Evolutionary conservation across 2,113 vertebrate species (phyloP).

Genomic region (Centropristis striata): DNA sequence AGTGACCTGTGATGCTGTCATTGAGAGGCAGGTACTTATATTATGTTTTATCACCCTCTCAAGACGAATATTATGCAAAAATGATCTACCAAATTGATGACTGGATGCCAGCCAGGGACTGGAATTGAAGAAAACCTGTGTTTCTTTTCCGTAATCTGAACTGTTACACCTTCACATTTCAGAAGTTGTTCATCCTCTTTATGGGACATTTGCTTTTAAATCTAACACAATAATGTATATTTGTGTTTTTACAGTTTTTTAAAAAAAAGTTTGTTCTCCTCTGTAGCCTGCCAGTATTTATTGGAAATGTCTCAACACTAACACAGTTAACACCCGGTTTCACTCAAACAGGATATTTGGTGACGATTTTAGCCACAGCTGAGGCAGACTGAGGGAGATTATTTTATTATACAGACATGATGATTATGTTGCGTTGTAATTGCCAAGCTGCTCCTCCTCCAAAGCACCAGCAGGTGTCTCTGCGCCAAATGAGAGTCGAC

Average conservation of each 20-base stretch:
- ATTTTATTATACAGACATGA: conserved; percentile 17
- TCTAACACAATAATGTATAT: conserved; percentile 5
- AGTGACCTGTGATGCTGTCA: conserved; percentile 37
- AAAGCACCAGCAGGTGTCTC: conserved; percentile 67
- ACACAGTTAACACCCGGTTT: conserved; percentile 37
- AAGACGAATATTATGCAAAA: conserved; percentile 67
- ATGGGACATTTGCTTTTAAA: conserved; percentile 30
- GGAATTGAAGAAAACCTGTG: conserved; percentile 11
- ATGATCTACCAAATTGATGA: conserved; percentile 8
- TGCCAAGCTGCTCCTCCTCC: conserved; percentile 43
- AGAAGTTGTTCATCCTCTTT: conserved; percentile 12
- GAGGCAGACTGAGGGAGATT: conserved; percentile 11
- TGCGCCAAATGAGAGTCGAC: conserved; percentile 8
- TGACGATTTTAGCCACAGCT: conserved; percentile 1
- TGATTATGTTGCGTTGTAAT: not conserved
- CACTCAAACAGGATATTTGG: conserved; percentile 19
- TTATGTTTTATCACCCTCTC: conserved; percentile 20
- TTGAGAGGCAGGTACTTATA: conserved; percentile 29
- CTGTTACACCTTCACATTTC: conserved; percentile 1
- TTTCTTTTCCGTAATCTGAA: no score
- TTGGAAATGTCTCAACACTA: conserved; percentile 73
- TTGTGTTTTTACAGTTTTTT: conserved; percentile 38
- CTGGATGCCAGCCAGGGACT: conserved; percentile 15
- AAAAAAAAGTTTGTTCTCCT: conserved; percentile 23
- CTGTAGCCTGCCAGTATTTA: conserved; percentile 60